A percentile compares a stretch with the other conserved stretches of the same genome.
Conservation (phyloP, 1,140 invertebrate species). For the Diprion similis region DNA sequence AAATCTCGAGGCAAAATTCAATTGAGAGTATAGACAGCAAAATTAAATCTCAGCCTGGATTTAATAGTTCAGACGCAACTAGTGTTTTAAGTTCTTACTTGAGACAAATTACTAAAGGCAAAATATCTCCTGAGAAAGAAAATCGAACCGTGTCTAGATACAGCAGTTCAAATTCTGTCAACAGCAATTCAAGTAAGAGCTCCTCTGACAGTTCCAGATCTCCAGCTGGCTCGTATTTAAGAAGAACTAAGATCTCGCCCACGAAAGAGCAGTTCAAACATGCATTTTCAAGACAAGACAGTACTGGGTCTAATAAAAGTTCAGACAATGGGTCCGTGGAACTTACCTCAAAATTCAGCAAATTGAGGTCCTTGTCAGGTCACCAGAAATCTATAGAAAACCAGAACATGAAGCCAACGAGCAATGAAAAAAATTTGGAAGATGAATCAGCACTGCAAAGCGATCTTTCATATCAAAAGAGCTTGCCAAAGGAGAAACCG, state of each 20-base stretch:
- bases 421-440: background rate
- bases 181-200: constrained; percentile 30
- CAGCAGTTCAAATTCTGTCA: constrained; percentile 29
- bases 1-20: constrained; percentile 13
- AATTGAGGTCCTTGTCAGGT: background rate
- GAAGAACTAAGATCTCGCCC: constrained; percentile 57
- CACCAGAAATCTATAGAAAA: no score
- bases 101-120: constrained; percentile 52
- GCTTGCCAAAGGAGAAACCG: constrained; percentile 21
- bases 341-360: background rate
- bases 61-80: constrained; percentile 37
- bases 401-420: background rate
- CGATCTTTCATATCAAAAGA: constrained; percentile 6
- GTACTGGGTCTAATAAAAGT: constrained; percentile 9
- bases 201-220: constrained; percentile 28
- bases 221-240: constrained; percentile 44
- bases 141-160: constrained; percentile 34
- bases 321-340: constrained; percentile 12
- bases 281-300: constrained; percentile 41
- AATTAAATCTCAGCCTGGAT: constrained; percentile 21
- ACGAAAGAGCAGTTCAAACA: constrained; percentile 52
- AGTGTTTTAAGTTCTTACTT: constrained; percentile 49
- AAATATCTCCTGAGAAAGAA: constrained; percentile 44
- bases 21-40: background rate
- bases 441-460: constrained; percentile 11